These are phyloP conservation scores for Caranx melampygus DNA, from an alignment of 2,113 vertebrate species.

Conservation along the genomic window DNA sequence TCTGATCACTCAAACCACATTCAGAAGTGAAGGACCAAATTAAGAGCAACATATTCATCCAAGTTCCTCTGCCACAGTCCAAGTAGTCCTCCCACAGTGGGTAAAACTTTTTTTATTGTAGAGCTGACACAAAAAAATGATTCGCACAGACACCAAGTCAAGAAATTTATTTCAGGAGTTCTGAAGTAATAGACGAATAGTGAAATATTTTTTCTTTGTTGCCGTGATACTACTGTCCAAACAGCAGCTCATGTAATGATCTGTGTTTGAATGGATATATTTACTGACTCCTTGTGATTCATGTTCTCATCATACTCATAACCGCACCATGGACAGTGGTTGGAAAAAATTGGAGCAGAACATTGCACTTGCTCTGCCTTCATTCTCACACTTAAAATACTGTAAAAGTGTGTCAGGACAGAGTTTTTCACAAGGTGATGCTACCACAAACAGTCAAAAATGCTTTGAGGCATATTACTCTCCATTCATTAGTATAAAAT, in stretches of 20 bases:
- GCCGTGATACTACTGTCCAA: neutral
- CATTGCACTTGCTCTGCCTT: neutral
- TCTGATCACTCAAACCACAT: no score
- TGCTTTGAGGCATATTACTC: neutral
- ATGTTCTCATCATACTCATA: neutral
- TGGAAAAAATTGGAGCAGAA: neutral
- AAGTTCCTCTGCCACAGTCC: no score
- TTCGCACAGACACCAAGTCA: no score
- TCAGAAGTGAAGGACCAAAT: no score
- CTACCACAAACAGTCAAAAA: neutral
- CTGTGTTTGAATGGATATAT: neutral
- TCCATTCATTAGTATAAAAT: neutral
- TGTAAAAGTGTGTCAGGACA: neutral
- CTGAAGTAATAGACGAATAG: no score
- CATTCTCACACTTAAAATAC: neutral
- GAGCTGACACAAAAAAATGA: no score
- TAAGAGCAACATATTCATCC: no score
- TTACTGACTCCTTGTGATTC: constrained; percentile 25
- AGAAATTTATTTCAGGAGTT: no score
- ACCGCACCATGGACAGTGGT: neutral
- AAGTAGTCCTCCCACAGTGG: no score
- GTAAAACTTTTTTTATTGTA: no score
- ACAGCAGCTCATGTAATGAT: neutral
- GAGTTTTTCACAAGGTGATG: neutral
- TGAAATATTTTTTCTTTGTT: neutral